Base-by-base conservation (phyloP, 2,888 invertebrate species). In the Ormyrus labotus region DNA sequence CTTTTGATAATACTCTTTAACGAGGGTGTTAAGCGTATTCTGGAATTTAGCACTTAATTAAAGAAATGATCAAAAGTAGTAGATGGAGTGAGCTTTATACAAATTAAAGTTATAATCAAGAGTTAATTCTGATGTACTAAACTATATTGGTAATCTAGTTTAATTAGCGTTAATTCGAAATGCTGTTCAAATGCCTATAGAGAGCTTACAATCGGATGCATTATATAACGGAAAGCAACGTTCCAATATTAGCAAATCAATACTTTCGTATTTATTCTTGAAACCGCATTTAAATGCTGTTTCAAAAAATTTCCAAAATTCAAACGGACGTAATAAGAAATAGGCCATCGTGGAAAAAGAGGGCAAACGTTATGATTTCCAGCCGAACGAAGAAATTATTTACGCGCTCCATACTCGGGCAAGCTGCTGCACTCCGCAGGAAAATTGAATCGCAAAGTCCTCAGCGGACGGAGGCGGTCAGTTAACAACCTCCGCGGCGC, bases 391-490 rank as follows among this genome's bases (percentile, higher is more conserved):
- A 7, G 2, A 34, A 61, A 34, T 61, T 19, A 19, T 61, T 34
- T 61, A 61, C 61, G 3, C 10, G 1, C n/a, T 47, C 2, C 63
- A n/a, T 34, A 34, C 8, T 7, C 10, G 34, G 34, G 1, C 50
- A n/a, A 11, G n/a, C 0, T 34, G 34, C n/a, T 48, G 45, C 50
- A 8, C 6, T 10, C 45, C 2, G 7, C 51, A 13, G 13, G 6
- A 53, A 67, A 67, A 67, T 67, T 67, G 67, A 67, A 67, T 8
- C 19, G 67, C 53, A 51, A 53, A 47, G 45, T 51, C 67, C 51
- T 53, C 51, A 53, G 53, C 34, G 34, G 2, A 0, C 34, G 2
- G 34, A 34, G 34, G 34, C 34, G 51, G 45, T 10, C 63, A 13
- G 67, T 53, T 11, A 53, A 53, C 67, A 19, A n/a, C 1, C 7